These are phyloP conservation scores for Campoplex nolae DNA, from an alignment of 2,888 invertebrate species.

Conservation along the genomic window DNA sequence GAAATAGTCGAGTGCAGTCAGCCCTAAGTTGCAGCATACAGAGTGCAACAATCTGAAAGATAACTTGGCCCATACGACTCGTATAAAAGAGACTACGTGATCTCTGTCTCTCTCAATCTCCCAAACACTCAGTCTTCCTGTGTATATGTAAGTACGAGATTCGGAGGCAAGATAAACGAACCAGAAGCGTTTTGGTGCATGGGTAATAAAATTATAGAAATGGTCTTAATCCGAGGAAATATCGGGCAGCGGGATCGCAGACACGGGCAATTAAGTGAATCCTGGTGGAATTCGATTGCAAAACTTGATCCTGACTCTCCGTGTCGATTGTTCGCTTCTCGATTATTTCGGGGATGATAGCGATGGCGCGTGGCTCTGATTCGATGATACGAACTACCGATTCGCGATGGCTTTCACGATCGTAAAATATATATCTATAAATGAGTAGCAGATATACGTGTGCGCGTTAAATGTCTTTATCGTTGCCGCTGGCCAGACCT, in stretches of 20 bases:
- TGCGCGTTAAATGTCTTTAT: background rate
- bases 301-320: slow-evolving; percentile 45
- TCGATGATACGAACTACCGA: slow-evolving; percentile 45
- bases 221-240: slow-evolving; percentile 56
- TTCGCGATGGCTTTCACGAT: slow-evolving; percentile 32
- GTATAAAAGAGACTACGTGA: slow-evolving; percentile 43
- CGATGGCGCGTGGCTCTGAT: slow-evolving; percentile 40
- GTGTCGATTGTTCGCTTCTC: slow-evolving; percentile 32
- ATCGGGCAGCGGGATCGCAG: slow-evolving; percentile 52
- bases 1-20: slow-evolving; percentile 40
- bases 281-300: slow-evolving; percentile 35
- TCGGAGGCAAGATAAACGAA: slow-evolving; percentile 17
- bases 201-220: slow-evolving; percentile 63
- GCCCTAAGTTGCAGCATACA: background rate
- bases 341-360: slow-evolving; percentile 32
- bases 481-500: background rate
- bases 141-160: background rate
- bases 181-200: slow-evolving; percentile 20
- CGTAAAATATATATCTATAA: background rate
- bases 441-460: background rate
- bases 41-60: slow-evolving; percentile 29
- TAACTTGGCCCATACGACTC: slow-evolving; percentile 18
- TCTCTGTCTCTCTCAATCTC: background rate
- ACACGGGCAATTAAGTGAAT: slow-evolving; percentile 58
- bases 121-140: too few species aligned